A percentile compares a stretch with the other conserved stretches of the same genome.
These are phyloP conservation scores for Lepilemur septentrionalis DNA, from an alignment of 2,797 vertebrate genomes.

Conservation along the genomic window DNA sequence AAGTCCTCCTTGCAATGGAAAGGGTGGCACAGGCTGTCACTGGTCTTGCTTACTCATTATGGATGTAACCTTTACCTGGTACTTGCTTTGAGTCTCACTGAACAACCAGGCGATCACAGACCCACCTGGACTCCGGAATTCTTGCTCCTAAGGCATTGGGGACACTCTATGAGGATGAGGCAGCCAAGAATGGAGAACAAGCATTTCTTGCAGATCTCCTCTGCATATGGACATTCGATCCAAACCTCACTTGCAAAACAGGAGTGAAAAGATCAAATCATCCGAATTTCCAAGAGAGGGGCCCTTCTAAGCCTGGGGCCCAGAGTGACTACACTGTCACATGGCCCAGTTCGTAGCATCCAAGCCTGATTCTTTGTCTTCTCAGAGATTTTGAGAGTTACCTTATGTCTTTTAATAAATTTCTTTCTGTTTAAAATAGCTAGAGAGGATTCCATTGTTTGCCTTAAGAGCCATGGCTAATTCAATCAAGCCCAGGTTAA, in stretches of 20 bases:
- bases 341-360: background rate
- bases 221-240: background rate
- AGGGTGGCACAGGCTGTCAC: background rate
- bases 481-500: background rate
- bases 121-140: background rate
- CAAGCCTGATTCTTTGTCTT: background rate
- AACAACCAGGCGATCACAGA: no score
- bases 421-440: background rate
- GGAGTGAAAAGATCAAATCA: background rate
- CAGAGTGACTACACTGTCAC: background rate
- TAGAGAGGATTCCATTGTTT: background rate
- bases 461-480: background rate
- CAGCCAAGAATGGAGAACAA: background rate
- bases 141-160: background rate
- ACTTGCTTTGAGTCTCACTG: background rate
- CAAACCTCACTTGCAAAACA: background rate
- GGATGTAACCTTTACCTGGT: background rate
- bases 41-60: no score
- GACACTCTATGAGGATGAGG: background rate
- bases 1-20: background rate
- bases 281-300: background rate
- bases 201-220: background rate
- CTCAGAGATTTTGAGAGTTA: background rate
- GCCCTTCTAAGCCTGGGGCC: background rate
- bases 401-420: background rate